Conservation (phyloP, 2,113 vertebrate species). For the Isichthys henryi region DNA sequence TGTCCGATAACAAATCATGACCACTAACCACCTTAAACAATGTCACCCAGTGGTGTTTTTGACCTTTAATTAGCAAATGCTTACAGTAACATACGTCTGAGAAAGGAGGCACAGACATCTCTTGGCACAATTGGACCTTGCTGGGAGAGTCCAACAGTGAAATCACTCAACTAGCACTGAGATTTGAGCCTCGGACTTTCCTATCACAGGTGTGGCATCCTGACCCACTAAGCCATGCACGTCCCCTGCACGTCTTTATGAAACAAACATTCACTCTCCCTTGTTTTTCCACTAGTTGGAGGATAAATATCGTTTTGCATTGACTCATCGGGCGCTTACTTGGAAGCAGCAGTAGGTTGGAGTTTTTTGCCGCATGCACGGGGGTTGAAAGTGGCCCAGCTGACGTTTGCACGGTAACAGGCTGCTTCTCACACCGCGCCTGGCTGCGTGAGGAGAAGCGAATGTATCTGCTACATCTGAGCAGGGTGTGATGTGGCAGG, state of each 20-base stretch:
- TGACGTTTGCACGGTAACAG: background rate
- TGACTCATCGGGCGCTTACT: background rate
- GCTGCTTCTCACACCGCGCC: too few relatives aligned
- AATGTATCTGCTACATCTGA: background rate
- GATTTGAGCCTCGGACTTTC: background rate
- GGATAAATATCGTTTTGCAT: background rate
- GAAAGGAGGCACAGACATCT: background rate
- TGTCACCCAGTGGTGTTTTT: background rate
- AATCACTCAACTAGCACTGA: background rate
- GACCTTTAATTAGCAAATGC: background rate
- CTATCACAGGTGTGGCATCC: background rate
- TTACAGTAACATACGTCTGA: background rate
- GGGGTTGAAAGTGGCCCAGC: background rate
- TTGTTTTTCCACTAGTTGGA: background rate
- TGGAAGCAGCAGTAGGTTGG: background rate
- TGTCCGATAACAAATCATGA: background rate
- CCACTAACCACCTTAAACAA: background rate
- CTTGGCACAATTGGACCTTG: background rate
- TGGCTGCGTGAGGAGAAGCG: background rate
- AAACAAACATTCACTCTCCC: background rate
- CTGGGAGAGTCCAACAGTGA: background rate
- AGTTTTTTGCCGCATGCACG: background rate
- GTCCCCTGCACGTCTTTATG: background rate
- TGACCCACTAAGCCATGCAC: background rate
- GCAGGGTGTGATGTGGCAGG: background rate